Conservation (phyloP, 1,140 invertebrate species). For the Camponotus vicinus region DNA sequence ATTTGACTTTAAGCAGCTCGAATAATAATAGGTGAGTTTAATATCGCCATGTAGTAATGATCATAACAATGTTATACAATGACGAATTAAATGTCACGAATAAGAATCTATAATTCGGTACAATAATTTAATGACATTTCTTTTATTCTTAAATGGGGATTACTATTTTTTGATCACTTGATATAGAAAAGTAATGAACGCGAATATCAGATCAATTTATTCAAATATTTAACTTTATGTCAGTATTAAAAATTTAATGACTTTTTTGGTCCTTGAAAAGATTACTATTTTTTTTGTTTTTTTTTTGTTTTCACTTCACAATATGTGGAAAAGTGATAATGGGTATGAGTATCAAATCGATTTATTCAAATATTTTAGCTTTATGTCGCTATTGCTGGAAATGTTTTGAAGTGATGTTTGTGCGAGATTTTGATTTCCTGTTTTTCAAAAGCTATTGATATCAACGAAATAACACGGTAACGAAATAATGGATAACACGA, state of each 20-base stretch:
- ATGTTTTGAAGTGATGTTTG: background rate
- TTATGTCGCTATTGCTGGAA: background rate
- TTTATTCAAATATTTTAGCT: conserved; percentile 47
- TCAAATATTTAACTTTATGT: conserved; percentile 30
- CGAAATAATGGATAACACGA: background rate
- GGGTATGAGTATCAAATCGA: conserved; percentile 19
- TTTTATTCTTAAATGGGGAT: conserved; percentile 11
- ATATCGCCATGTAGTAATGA: conserved; percentile 14
- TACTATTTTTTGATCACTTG: background rate
- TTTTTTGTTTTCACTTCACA: background rate
- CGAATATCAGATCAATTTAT: conserved; percentile 32
- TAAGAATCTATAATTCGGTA: conserved; percentile 16
- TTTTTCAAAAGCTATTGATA: conserved; percentile 15
- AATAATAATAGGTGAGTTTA: conserved; percentile 14
- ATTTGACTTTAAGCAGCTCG: conserved; percentile 39
- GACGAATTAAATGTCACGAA: background rate
- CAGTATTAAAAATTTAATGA: conserved; percentile 11
- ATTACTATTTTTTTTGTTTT: background rate
- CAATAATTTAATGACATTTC: conserved; percentile 24
- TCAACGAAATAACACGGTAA: background rate
- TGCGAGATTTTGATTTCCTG: background rate
- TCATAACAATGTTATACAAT: conserved; percentile 25
- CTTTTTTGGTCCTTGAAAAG: background rate
- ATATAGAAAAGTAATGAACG: background rate
- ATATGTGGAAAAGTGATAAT: background rate